Conservation (phyloP, 1,140 invertebrate genomes). For the Trinorchestia longiramus region DNA sequence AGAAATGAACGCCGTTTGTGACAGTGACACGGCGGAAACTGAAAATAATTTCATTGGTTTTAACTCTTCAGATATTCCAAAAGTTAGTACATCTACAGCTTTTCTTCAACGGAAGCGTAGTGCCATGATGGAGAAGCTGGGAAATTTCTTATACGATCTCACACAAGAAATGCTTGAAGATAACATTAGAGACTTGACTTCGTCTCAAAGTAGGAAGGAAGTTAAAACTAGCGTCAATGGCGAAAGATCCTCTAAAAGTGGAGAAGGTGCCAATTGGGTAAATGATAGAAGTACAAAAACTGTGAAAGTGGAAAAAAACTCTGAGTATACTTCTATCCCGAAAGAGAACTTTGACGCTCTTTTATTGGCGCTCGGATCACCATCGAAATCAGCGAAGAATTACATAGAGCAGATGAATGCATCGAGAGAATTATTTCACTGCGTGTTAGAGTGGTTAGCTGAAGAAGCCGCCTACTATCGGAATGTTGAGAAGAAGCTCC, state of each 20-base stretch:
- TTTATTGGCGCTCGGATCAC: not conserved
- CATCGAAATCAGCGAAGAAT: not conserved
- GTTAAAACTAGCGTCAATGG: not conserved
- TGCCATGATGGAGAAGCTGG: conserved; percentile 17
- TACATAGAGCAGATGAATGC: not conserved
- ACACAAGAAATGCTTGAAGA: conserved; percentile 33
- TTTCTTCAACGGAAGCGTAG: not conserved
- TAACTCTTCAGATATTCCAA: not conserved
- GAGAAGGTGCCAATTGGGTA: not conserved
- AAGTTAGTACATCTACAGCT: not conserved
- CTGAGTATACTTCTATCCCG: not conserved
- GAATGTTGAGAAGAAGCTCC: not conserved
- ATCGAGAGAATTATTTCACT: conserved; percentile 27
- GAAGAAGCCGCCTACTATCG: conserved; percentile 16
- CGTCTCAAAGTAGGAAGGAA: not conserved
- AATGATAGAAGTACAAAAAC: not conserved
- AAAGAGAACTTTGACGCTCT: not conserved
- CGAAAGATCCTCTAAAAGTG: not conserved
- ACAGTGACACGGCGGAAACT: not conserved
- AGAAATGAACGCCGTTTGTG: not conserved
- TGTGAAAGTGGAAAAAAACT: not conserved
- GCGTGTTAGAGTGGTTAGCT: conserved; percentile 39
- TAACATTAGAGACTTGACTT: conserved; percentile 7
- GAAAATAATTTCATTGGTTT: not conserved
- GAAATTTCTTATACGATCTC: conserved; percentile 39